Conservation (phyloP, 2,888 invertebrate species). For the Apocheima hispidaria region DNA sequence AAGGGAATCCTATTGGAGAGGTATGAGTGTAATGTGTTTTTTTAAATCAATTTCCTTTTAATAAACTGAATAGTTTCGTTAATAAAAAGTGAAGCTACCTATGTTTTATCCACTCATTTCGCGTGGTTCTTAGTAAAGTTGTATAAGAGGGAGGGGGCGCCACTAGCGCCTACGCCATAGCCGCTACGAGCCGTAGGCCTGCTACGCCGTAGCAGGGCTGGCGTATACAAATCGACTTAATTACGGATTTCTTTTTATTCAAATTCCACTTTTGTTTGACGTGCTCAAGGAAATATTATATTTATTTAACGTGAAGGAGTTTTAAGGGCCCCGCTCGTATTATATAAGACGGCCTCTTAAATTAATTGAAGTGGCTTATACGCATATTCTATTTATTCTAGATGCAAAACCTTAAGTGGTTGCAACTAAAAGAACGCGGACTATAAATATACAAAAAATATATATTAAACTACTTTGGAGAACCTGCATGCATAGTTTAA, state of each 20-base stretch:
- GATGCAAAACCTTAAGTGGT: slow-evolving; percentile 4
- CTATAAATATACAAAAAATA: background rate
- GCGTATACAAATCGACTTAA: slow-evolving; percentile 51
- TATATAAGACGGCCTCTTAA: slow-evolving; percentile 22
- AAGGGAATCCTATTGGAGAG: too few relatives aligned
- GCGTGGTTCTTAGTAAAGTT: slow-evolving; percentile 85
- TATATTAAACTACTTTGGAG: background rate
- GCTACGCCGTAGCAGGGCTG: slow-evolving; percentile 62
- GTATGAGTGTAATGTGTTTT: too few relatives aligned
- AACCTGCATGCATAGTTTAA: background rate
- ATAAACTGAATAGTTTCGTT: slow-evolving; percentile 15
- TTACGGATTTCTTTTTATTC: slow-evolving; percentile 41
- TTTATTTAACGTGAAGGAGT: slow-evolving; percentile 25
- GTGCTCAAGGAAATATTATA: slow-evolving; percentile 23
- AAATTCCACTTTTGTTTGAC: slow-evolving; percentile 28
- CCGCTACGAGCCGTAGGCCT: slow-evolving; percentile 64
- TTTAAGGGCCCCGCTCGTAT: slow-evolving; percentile 12
- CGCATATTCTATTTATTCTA: too few relatives aligned
- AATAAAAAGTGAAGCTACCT: slow-evolving; percentile 77
- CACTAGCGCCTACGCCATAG: slow-evolving; percentile 70
- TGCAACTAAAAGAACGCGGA: background rate
- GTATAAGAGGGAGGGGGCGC: slow-evolving; percentile 64
- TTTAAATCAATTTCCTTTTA: too few relatives aligned
- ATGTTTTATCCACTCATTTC: slow-evolving; percentile 85
- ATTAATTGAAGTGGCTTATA: slow-evolving; percentile 14